Base-by-base conservation (phyloP, 2,888 invertebrate species). In the Acrobasis repandana region DNA sequence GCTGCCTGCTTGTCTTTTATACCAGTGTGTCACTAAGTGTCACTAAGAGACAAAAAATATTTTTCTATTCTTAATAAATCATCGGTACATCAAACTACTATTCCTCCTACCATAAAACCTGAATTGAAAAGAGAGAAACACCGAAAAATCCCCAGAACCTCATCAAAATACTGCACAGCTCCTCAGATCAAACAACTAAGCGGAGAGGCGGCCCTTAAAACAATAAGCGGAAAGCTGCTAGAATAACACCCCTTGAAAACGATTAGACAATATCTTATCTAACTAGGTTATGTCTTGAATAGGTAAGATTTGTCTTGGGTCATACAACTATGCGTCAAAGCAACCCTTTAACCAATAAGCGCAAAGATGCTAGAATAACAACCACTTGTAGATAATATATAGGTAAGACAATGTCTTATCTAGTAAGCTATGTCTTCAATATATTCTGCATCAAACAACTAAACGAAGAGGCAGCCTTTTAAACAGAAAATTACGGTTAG, bases 131-230 rank as follows among this genome's bases (percentile, higher is more conserved):
- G 5, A 2, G 43, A 43, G n/a, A 43, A 14, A 43, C 43, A 14
- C 14, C 43, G 43, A 28, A 43, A 43, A 14, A 43, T n/a, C 43
- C 43, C 1, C 43, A 43, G 38, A 8, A 14, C 43, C 43, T 52
- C 52, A 52, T 52, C 52, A 52, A 34, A 52, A 52, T 34, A 52
- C 36, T 10, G 18, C 52, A 6, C 34, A 9, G 36, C 36, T 52
- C 15, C 56, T 14, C 28, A 46, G 46, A 56, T 46, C 43, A 56
- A 56, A 56, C 46, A 46, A 46, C 28, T 56, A 43, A 56, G 28
- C 56, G 20, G 56, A 46, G 20, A 47, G 56, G 28, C 9, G 56
- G 56, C 57, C 57, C 57, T 58, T 58, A 48, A 48, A 58, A 58
- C 57, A 58, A 58, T 58, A 58, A 58, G 57, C 48, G 20, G 48